Evolutionary conservation across 2,888 invertebrate species (phyloP).

Genomic region (Linnaemya vulpina): DNA sequence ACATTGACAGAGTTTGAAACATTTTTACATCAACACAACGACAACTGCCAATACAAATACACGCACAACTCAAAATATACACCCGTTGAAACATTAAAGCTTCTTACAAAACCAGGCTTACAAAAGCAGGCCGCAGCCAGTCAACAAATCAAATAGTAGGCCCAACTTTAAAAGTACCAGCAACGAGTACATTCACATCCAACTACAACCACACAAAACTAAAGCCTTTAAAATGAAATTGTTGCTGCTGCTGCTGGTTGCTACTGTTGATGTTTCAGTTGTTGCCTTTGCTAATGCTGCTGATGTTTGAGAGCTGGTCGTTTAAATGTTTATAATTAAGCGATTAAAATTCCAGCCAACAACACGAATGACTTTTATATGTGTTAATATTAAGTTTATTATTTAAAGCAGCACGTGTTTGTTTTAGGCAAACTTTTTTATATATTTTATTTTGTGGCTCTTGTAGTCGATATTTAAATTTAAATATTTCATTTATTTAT

Average conservation of each 20-base stretch:
- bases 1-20: slow-evolving; percentile 24
- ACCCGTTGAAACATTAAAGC: slow-evolving; percentile 29
- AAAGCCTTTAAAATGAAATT: neutral
- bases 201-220: neutral
- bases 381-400: slow-evolving; percentile 83
- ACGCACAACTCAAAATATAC: neutral
- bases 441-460: slow-evolving; percentile 23
- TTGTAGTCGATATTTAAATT: slow-evolving; percentile 17
- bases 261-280: slow-evolving; percentile 4
- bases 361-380: slow-evolving; percentile 82
- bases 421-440: slow-evolving; percentile 69
- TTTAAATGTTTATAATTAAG: slow-evolving; percentile 78
- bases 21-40: slow-evolving; percentile 35
- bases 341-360: slow-evolving; percentile 82
- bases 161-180: slow-evolving; percentile 34
- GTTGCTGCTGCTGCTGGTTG: neutral
- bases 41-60: neutral
- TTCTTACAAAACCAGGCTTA: slow-evolving; percentile 27
- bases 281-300: slow-evolving; percentile 19
- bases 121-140: slow-evolving; percentile 42
- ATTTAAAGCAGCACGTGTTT: slow-evolving; percentile 83
- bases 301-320: slow-evolving; percentile 20
- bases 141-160: slow-evolving; percentile 49
- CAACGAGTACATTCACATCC: slow-evolving; percentile 1
- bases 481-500: slow-evolving; percentile 1